Evolutionary conservation across 1,140 invertebrate genomes (phyloP).

Genomic region (Eupeodes corollae): DNA sequence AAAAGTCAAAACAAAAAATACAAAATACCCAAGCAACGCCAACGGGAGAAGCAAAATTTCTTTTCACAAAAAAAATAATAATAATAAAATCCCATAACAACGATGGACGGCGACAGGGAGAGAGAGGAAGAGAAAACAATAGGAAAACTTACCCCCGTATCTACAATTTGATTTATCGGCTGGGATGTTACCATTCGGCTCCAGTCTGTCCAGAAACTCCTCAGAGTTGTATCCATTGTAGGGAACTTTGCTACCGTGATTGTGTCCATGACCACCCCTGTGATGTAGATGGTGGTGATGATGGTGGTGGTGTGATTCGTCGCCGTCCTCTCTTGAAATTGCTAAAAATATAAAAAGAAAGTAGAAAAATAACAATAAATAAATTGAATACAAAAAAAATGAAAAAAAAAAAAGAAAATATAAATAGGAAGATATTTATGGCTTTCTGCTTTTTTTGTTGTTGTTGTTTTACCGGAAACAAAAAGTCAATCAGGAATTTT

Average conservation of each 20-base stretch:
- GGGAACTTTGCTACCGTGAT: conserved; percentile 51
- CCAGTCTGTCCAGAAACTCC: conserved; percentile 78
- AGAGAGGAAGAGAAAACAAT: neutral
- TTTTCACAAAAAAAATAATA: neutral
- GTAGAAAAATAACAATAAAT: conserved; percentile 9
- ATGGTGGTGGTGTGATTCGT: conserved; percentile 42
- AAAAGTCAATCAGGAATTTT: too few relatives aligned
- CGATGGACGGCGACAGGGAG: neutral
- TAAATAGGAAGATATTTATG: too few relatives aligned
- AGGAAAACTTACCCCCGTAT: conserved; percentile 31
- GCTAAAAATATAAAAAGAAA: conserved; percentile 42
- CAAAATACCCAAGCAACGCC: neutral
- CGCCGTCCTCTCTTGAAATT: conserved; percentile 64
- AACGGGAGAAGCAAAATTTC: neutral
- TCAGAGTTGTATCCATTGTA: conserved; percentile 80
- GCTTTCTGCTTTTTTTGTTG: too few relatives aligned
- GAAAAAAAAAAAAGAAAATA: too few relatives aligned
- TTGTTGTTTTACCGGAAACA: too few relatives aligned
- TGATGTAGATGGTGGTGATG: conserved; percentile 34
- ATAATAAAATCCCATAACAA: neutral
- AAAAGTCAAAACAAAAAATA: too few relatives aligned
- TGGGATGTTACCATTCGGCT: conserved; percentile 76
- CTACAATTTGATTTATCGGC: conserved; percentile 37
- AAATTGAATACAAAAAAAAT: neutral
- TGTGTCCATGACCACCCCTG: conserved; percentile 31